A percentile compares a stretch with the other conserved stretches of the same genome.
Conservation (phyloP, 2,888 invertebrate genomes). For the Sinopyrophorus schimmeli region DNA sequence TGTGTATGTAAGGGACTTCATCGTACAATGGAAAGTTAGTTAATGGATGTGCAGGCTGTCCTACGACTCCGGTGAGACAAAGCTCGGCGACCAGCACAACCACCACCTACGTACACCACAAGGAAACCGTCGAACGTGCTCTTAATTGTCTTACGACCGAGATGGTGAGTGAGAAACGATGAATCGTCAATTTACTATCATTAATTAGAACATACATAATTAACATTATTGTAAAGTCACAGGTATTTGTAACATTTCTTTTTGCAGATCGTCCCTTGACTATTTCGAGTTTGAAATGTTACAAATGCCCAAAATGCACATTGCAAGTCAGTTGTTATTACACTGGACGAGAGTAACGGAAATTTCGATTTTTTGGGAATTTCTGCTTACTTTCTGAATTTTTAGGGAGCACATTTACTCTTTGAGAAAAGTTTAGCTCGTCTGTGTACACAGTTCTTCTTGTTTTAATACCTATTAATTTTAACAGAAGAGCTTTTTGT, state of each 20-base stretch:
- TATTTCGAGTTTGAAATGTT: slow-evolving; percentile 15
- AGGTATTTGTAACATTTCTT: slow-evolving; percentile 18
- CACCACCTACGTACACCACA: slow-evolving; percentile 52
- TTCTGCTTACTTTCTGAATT: slow-evolving; percentile 19
- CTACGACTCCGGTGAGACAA: slow-evolving; percentile 62
- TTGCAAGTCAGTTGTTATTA: slow-evolving; percentile 54
- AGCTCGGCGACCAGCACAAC: slow-evolving; percentile 54
- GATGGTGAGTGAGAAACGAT: slow-evolving; percentile 70
- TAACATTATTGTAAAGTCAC: no score
- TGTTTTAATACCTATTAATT: no score
- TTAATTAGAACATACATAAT: no score
- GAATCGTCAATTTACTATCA: no score
- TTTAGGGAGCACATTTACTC: slow-evolving; percentile 33
- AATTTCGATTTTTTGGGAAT: slow-evolving; percentile 11
- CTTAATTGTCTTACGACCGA: slow-evolving; percentile 82
- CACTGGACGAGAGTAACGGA: slow-evolving; percentile 38
- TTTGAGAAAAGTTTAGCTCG: slow-evolving; percentile 36
- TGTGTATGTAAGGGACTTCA: slow-evolving; percentile 27
- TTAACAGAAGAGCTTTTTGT: no score
- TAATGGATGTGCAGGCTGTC: slow-evolving; percentile 60
- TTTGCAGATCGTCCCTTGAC: not conserved
- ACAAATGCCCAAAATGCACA: slow-evolving; percentile 27
- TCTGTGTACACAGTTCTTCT: slow-evolving; percentile 50
- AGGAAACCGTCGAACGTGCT: slow-evolving; percentile 69
- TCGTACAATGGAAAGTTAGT: slow-evolving; percentile 34